A percentile compares a stretch with the other conserved stretches of the same genome.
Conservation (phyloP, 2,113 vertebrate genomes). For the Amazona guildingii region DNA sequence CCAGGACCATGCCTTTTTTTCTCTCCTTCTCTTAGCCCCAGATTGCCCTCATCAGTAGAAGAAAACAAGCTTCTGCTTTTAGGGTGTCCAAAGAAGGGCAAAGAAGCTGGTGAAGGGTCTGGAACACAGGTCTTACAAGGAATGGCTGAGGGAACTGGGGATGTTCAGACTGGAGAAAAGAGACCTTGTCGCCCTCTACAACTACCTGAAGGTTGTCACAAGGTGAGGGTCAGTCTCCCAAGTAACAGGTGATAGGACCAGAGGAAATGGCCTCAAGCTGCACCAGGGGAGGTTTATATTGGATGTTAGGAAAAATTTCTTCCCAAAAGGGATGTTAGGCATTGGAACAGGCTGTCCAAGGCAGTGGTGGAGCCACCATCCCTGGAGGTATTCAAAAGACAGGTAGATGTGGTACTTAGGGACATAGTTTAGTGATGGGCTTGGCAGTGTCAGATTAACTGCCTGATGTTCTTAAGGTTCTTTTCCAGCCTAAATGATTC, state of each 20-base stretch:
- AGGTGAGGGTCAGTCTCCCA: fast-evolving
- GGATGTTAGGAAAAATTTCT: background rate
- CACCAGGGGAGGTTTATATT: fast-evolving
- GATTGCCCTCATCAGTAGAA: background rate
- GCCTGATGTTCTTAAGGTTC: fast-evolving
- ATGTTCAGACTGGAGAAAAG: background rate
- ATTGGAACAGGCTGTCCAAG: background rate
- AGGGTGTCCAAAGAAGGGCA: background rate
- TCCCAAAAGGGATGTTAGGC: fast-evolving
- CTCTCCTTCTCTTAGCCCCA: background rate
- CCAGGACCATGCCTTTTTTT: background rate
- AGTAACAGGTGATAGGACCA: fast-evolving
- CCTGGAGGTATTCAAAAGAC: fast-evolving
- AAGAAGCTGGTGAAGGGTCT: fast-evolving
- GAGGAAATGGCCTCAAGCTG: fast-evolving
- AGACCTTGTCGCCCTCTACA: background rate
- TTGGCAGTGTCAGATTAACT: background rate
- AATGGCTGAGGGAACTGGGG: background rate
- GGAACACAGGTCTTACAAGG: background rate
- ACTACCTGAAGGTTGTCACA: background rate
- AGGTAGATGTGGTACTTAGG: background rate
- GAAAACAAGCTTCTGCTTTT: background rate
- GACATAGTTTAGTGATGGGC: background rate
- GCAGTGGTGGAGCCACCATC: fast-evolving
- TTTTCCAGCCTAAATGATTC: background rate